These are phyloP conservation scores for Autographa gamma DNA, from an alignment of 2,888 invertebrate genomes.

Conservation along the genomic window DNA sequence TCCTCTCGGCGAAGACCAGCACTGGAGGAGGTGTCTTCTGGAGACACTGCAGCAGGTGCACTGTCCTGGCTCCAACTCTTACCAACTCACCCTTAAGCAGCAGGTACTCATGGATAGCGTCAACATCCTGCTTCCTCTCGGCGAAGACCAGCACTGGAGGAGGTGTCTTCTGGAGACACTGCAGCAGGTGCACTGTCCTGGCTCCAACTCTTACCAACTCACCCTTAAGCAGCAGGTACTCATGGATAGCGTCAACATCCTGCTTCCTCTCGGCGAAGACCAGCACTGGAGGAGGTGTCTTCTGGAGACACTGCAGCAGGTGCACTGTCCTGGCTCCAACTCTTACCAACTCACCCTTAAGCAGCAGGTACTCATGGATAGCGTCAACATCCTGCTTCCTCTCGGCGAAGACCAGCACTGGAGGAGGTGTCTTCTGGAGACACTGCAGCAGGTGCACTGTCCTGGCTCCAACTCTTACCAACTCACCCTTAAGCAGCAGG, in stretches of 20 bases:
- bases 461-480: slow-evolving; percentile 98
- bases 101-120: slow-evolving; percentile 99
- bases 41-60: slow-evolving; percentile 97
- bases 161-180: slow-evolving; percentile 97
- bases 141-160: slow-evolving; percentile 99
- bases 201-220: slow-evolving; percentile 99
- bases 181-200: slow-evolving; percentile 97
- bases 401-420: slow-evolving; percentile 99
- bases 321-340: slow-evolving; percentile 98
- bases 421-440: slow-evolving; percentile 98
- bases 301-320: slow-evolving; percentile 96
- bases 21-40: slow-evolving; percentile 99
- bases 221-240: too few species aligned
- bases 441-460: slow-evolving; percentile 98
- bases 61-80: slow-evolving; percentile 98
- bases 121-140: slow-evolving; percentile 99
- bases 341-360: too few species aligned
- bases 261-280: slow-evolving; percentile 99
- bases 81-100: too few species aligned
- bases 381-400: slow-evolving; percentile 99
- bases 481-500: too few species aligned
- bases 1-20: slow-evolving; percentile 99
- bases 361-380: slow-evolving; percentile 99
- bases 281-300: slow-evolving; percentile 98
- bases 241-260: slow-evolving; percentile 99